These are phyloP conservation scores for Sycophaga agraensis DNA, from an alignment of 1,140 invertebrate species.

Conservation along the genomic window DNA sequence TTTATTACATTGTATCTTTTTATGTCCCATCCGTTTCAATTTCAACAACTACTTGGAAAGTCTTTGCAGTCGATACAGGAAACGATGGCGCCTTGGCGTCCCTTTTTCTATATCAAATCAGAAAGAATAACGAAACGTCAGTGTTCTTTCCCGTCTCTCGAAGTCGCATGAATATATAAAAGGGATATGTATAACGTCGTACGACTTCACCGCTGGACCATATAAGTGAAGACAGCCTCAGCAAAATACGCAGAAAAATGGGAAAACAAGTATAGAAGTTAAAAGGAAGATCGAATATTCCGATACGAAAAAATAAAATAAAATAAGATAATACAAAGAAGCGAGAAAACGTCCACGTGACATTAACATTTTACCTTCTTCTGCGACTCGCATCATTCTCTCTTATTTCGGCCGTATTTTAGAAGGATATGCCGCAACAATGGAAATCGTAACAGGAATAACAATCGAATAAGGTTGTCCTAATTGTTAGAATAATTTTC, in stretches of 20 bases:
- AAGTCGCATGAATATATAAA: constrained; percentile 6
- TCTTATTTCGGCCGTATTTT: too few relatives aligned
- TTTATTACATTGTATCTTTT: constrained; percentile 7
- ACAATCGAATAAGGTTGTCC: too few relatives aligned
- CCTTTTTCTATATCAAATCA: constrained; percentile 12
- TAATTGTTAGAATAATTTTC: too few relatives aligned
- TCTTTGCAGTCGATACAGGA: not conserved
- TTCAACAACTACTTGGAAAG: constrained; percentile 13
- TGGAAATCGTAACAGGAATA: too few relatives aligned
- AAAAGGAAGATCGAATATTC: not conserved
- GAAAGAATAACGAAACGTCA: constrained; percentile 4
- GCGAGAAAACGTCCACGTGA: not conserved
- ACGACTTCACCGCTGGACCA: not conserved
- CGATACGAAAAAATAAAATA: too few relatives aligned
- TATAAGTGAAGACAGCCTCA: not conserved
- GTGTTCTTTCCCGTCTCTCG: not conserved
- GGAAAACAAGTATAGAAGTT: not conserved
- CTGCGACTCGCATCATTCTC: not conserved
- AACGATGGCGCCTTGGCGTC: not conserved
- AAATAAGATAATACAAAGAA: not conserved
- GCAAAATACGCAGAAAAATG: not conserved
- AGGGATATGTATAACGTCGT: not conserved
- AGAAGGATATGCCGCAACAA: too few relatives aligned
- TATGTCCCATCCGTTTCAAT: not conserved
- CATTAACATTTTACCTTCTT: not conserved